Conservation (phyloP, 2,888 invertebrate species). For the Nipponacmea schrenckii region DNA sequence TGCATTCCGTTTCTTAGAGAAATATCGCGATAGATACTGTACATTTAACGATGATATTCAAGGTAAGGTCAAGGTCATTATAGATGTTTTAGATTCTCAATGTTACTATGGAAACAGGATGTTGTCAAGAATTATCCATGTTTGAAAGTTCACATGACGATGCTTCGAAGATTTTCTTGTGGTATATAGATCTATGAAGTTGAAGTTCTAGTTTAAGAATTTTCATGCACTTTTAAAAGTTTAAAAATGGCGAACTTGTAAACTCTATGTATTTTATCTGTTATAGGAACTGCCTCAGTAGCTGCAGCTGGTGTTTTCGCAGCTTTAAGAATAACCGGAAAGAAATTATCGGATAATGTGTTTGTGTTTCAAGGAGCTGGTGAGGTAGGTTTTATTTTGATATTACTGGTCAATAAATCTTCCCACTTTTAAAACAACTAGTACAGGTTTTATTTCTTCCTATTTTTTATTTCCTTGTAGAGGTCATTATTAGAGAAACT, state of each 20-base stretch:
- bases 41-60: slow-evolving; percentile 99
- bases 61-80: slow-evolving; percentile 70
- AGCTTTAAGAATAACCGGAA: slow-evolving; percentile 85
- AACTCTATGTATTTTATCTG: not conserved
- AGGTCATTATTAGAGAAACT: too few relatives aligned
- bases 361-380: slow-evolving; percentile 97
- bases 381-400: slow-evolving; percentile 77
- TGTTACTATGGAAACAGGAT: too few relatives aligned
- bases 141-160: too few relatives aligned
- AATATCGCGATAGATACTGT: slow-evolving; percentile 88
- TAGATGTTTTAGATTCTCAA: too few relatives aligned
- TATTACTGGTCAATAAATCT: not conserved
- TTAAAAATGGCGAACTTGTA: too few relatives aligned
- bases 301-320: slow-evolving; percentile 94
- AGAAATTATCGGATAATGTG: slow-evolving; percentile 83
- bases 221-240: too few relatives aligned
- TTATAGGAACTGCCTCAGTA: slow-evolving; percentile 82
- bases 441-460: not conserved
- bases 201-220: too few relatives aligned
- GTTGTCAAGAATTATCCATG: too few relatives aligned
- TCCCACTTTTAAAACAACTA: not conserved
- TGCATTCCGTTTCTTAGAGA: slow-evolving; percentile 91
- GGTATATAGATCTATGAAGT: too few relatives aligned
- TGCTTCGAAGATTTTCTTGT: too few relatives aligned
- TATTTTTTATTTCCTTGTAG: too few relatives aligned